These are phyloP conservation scores for Ophioninae sp. DNA, from an alignment of 2,888 invertebrate genomes.

Conservation along the genomic window DNA sequence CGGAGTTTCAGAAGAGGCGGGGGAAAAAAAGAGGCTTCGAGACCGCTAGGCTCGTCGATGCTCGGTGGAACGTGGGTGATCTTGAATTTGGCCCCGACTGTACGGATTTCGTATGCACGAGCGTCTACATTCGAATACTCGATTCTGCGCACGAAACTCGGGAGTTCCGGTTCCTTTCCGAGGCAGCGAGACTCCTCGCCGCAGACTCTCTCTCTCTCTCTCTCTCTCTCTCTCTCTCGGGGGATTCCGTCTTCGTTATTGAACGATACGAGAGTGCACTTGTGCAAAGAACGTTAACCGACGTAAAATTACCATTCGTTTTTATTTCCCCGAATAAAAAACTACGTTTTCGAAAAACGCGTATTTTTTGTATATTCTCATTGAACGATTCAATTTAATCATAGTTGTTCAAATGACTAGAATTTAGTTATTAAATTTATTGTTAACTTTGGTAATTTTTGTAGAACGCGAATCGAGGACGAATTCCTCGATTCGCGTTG, in stretches of 20 bases:
- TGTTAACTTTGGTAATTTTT: no score
- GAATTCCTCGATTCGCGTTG: no score
- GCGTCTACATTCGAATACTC: constrained; percentile 72
- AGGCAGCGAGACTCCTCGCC: constrained; percentile 48
- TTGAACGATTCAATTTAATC: no score
- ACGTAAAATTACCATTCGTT: no score
- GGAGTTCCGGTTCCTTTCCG: constrained; percentile 79
- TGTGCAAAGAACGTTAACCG: no score
- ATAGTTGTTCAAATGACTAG: no score
- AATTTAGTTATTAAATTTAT: no score
- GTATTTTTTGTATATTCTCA: no score
- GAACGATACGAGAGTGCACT: background rate
- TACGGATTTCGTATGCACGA: constrained; percentile 74
- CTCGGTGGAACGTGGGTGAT: constrained; percentile 4
- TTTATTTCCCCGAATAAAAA: no score
- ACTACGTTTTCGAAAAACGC: no score
- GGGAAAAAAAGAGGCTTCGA: background rate
- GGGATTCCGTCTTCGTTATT: constrained; percentile 28
- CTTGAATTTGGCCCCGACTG: constrained; percentile 35
- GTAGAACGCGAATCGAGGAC: no score
- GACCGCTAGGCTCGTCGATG: constrained; percentile 22
- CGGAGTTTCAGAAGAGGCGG: background rate
- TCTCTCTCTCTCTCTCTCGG: no score
- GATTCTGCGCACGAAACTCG: constrained; percentile 76
- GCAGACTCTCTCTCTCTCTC: constrained; percentile 6